Conservation (phyloP, 2,797 vertebrate genomes). For the Leptodactylus fallax region DNA sequence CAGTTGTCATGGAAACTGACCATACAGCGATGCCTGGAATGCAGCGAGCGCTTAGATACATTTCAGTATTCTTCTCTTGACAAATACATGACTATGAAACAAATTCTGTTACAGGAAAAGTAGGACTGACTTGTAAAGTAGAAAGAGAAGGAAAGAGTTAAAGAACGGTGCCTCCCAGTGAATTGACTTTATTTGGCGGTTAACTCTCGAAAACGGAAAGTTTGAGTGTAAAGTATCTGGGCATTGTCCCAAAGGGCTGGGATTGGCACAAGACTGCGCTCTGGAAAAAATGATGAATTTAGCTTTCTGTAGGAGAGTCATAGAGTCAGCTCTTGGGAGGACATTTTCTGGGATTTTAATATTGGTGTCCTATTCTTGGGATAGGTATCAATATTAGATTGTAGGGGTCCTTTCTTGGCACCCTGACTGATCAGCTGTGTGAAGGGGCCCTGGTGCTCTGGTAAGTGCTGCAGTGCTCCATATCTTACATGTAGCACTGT, state of each 20-base stretch:
- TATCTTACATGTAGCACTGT: too few relatives aligned
- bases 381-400: too few relatives aligned
- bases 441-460: too few relatives aligned
- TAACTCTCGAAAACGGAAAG: constrained; percentile 43
- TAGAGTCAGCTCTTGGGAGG: neutral
- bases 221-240: constrained; percentile 47
- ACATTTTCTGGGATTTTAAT: too few relatives aligned
- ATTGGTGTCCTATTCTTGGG: too few relatives aligned
- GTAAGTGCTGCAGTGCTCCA: too few relatives aligned
- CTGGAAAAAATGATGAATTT: constrained; percentile 35
- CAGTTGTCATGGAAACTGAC: constrained; percentile 23
- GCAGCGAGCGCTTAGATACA: neutral
- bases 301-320: neutral
- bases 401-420: too few relatives aligned
- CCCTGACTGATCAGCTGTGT: too few relatives aligned
- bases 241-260: constrained; percentile 30
- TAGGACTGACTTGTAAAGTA: neutral
- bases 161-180: neutral
- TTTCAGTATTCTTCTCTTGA: neutral
- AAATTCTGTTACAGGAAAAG: neutral
- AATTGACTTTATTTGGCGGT: constrained; percentile 1
- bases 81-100: neutral
- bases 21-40: neutral
- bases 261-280: constrained; percentile 1
- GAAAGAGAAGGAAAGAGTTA: constrained; percentile 19